Evolutionary conservation across 2,113 vertebrate species (phyloP).

Genomic region (Lophius piscatorius): DNA sequence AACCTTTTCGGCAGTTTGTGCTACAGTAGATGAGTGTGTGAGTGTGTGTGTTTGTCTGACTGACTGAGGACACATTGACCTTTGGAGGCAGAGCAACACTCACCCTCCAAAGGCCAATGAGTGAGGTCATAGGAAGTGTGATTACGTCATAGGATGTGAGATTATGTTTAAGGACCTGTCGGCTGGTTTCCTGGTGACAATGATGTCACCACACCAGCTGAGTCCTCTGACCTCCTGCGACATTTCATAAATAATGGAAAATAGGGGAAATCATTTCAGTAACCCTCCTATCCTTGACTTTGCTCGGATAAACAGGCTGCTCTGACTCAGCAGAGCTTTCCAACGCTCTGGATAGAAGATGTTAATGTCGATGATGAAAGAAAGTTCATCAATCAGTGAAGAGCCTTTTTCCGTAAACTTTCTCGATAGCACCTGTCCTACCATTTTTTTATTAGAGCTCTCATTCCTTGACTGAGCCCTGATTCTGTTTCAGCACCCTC

Average conservation of each 20-base stretch:
- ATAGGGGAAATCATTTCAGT: slow-evolving; percentile 62
- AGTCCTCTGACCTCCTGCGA: slow-evolving; percentile 59
- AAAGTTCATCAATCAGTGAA: slow-evolving; percentile 18
- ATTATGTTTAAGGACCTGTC: slow-evolving; percentile 60
- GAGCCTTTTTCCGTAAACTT: not conserved
- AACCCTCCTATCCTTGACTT: slow-evolving; percentile 43
- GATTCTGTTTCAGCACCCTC: no score
- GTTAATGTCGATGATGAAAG: slow-evolving; percentile 15
- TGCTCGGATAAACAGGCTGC: slow-evolving; percentile 42
- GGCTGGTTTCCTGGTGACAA: slow-evolving; percentile 56
- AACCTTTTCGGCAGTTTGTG: not conserved
- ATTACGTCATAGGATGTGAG: slow-evolving; percentile 58
- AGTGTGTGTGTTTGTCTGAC: not conserved
- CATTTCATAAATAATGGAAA: slow-evolving; percentile 47
- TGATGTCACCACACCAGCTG: slow-evolving; percentile 63
- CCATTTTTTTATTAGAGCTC: no score
- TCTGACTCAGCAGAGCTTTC: slow-evolving; percentile 46
- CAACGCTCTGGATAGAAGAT: slow-evolving; percentile 17
- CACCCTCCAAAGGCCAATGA: no score
- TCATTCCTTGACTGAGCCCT: no score
- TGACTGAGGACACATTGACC: slow-evolving; percentile 37
- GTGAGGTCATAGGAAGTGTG: no score
- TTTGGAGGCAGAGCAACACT: slow-evolving; percentile 25
- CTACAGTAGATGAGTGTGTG: not conserved
- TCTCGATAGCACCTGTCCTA: not conserved